Conservation (phyloP, 2,888 invertebrate genomes). For the Nezara viridula region DNA sequence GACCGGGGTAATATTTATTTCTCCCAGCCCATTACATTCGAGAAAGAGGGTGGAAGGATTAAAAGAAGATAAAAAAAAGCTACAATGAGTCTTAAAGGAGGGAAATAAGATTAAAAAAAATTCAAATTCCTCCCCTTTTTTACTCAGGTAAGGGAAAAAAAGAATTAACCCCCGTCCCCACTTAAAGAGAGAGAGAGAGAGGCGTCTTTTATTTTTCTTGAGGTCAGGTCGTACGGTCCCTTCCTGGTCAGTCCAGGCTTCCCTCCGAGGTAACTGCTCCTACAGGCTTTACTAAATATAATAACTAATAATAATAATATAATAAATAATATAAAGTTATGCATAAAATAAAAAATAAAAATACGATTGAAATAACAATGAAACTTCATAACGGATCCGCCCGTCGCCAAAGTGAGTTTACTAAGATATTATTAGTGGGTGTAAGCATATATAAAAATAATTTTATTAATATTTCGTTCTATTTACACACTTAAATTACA, state of each 20-base stretch:
- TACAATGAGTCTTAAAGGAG: constrained; percentile 56
- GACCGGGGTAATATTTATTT: background rate
- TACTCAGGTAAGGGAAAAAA: constrained; percentile 42
- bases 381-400: no score
- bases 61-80: background rate
- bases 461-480: no score
- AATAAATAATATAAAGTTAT: no score
- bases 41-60: constrained; percentile 20
- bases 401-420: no score
- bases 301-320: no score
- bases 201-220: background rate
- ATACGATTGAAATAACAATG: no score
- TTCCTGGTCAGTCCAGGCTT: constrained; percentile 22
- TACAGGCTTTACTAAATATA: background rate
- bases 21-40: constrained; percentile 10
- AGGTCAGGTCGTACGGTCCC: constrained; percentile 16
- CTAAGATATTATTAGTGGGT: no score
- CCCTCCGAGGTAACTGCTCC: background rate
- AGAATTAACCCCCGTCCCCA: constrained; percentile 41
- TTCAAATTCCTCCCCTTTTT: constrained; percentile 55
- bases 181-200: constrained; percentile 1
- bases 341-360: no score
- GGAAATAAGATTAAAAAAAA: constrained; percentile 48
- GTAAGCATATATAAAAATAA: no score
- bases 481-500: no score